phyloP scores from a whole-genome alignment of 2,888 invertebrate species.

The Allygus modestus region DNA sequence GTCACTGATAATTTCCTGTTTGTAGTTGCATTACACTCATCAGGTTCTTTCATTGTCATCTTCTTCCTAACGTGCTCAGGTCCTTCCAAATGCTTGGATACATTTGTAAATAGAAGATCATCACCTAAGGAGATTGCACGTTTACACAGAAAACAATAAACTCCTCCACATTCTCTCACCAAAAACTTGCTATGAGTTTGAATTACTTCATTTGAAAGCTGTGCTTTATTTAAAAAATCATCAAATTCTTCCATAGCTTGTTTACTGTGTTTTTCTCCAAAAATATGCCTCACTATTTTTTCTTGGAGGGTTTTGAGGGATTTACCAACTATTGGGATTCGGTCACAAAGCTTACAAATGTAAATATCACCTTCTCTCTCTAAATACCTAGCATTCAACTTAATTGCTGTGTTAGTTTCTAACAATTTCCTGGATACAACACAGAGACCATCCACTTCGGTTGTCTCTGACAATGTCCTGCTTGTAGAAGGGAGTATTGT shows the following conservation, averaged over 20 bases:
- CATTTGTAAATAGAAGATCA: too few species aligned
- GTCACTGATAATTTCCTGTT: too few species aligned
- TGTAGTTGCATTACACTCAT: too few species aligned
- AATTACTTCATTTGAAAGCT: background rate
- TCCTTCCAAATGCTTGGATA: too few species aligned
- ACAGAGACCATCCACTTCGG: background rate
- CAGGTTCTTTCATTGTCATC: too few species aligned
- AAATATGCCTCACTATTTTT: background rate
- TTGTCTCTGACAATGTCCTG: background rate
- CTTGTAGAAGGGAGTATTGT: background rate
- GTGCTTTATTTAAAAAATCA: background rate
- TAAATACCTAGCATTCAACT: background rate
- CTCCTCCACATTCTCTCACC: background rate
- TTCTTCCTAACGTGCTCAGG: too few species aligned
- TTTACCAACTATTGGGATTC: background rate
- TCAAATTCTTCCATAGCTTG: background rate
- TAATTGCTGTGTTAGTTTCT: background rate
- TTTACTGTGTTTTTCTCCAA: background rate
- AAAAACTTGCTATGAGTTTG: background rate
- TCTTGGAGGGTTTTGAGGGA: background rate
- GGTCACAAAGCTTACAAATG: background rate
- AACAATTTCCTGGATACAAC: background rate
- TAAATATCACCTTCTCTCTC: background rate
- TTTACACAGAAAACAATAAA: background rate
- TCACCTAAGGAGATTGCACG: too few species aligned